Percentiles rank a stretch among this genome's conserved stretches.
These are phyloP conservation scores for Pelvicachromis taeniatus DNA, from an alignment of 2,113 vertebrate genomes.

Conservation along the genomic window DNA sequence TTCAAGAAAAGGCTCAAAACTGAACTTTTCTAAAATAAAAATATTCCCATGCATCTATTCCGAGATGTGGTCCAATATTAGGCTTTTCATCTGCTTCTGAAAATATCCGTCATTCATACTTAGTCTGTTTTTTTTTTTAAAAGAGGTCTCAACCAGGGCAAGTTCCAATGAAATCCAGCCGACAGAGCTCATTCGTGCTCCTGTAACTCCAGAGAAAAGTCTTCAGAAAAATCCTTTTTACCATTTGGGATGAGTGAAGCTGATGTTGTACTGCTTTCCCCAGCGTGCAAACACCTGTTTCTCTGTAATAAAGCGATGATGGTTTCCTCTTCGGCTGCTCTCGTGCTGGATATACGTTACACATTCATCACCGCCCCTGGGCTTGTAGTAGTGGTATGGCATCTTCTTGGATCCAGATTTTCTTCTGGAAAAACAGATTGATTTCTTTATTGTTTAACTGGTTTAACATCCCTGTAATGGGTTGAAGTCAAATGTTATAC, in stretches of 20 bases:
- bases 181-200: background rate
- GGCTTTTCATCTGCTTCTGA: background rate
- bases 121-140: background rate
- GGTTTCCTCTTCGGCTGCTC: constrained; percentile 82
- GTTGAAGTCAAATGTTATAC: background rate
- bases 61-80: background rate
- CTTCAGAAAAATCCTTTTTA: constrained; percentile 23
- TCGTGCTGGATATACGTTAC: constrained; percentile 90
- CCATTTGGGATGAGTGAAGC: constrained; percentile 88
- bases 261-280: constrained; percentile 92
- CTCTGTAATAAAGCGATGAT: constrained; percentile 98
- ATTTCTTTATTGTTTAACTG: background rate
- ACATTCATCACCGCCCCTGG: constrained; percentile 88
- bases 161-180: background rate
- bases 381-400: constrained; percentile 98
- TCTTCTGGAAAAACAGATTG: constrained; percentile 46
- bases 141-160: background rate
- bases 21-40: background rate
- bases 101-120: background rate
- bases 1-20: background rate
- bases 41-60: background rate
- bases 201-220: background rate
- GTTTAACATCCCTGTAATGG: background rate
- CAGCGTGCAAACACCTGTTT: constrained; percentile 92
- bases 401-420: constrained; percentile 75